These are phyloP conservation scores for Amphipoea oculea DNA, from an alignment of 2,888 invertebrate species.

Conservation along the genomic window DNA sequence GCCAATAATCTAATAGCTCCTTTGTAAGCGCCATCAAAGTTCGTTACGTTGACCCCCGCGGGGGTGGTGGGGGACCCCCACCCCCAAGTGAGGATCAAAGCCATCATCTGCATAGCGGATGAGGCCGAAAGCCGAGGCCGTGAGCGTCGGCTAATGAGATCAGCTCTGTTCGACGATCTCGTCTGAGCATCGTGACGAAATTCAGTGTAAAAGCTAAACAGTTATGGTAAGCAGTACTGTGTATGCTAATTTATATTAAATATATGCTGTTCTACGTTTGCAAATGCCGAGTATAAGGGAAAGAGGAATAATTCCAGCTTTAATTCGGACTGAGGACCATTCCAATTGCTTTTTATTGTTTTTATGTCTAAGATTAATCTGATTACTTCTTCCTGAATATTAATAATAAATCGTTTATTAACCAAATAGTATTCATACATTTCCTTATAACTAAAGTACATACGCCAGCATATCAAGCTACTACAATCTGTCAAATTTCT, in stretches of 20 bases:
- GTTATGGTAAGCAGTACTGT: slow-evolving; percentile 21
- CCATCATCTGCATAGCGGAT: slow-evolving; percentile 75
- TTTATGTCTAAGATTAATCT: not conserved
- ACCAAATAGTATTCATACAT: not conserved
- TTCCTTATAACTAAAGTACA: not conserved
- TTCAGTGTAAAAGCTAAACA: slow-evolving; percentile 20
- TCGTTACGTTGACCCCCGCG: slow-evolving; percentile 61
- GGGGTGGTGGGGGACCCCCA: slow-evolving; percentile 14
- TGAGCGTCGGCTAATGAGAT: slow-evolving; percentile 65
- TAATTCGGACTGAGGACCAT: not conserved
- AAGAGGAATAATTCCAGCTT: not conserved
- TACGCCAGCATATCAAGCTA: too few species aligned
- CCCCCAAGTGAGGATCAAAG: slow-evolving; percentile 54
- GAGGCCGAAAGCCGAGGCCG: slow-evolving; percentile 62
- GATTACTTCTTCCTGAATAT: not conserved
- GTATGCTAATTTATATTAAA: slow-evolving; percentile 34
- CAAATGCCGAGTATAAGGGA: not conserved
- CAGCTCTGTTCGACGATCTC: slow-evolving; percentile 69
- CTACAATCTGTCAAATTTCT: too few species aligned
- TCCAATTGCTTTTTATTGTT: not conserved
- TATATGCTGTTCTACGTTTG: slow-evolving; percentile 1
- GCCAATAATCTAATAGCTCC: slow-evolving; percentile 43
- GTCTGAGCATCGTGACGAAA: slow-evolving; percentile 26
- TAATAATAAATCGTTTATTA: not conserved
- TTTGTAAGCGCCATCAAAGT: slow-evolving; percentile 63